Evolutionary conservation across 2,888 invertebrate species (phyloP), one percentile per base, ranked within the genome.

Genomic region (Volucella bombylans): DNA sequence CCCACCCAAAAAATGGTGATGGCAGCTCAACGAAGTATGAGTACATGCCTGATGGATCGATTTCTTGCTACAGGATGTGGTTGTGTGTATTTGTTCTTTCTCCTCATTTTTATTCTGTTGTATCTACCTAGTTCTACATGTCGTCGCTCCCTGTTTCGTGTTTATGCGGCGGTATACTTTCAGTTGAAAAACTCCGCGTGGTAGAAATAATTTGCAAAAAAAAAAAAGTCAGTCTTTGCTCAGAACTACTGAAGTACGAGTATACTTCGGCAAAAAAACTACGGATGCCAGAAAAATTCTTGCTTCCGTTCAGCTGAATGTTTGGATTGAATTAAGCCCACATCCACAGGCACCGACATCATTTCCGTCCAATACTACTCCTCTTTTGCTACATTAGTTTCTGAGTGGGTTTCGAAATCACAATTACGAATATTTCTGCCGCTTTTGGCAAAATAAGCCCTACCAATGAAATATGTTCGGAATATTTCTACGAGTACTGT

Each of bases 301-400:
- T 64, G 77, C 54, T 77, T 80, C 80, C 81, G 77, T 80, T 71
- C 67, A 77, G 64, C 72, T 72, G 71, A 50, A 81, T 85, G 76
- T 85, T 81, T 85, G 81, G 71, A 81, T 81, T 85, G 81, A 77
- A 85, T 85, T 85, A 81, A 72, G 81, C 62, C 81, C 64, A 77
- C 81, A 85, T 77, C 57, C 54, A 72, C 79, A 45, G 45, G 57
- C 73, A 57, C 59, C 45, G 59, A 79, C 59, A 67, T 72, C 61
- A 65, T 79, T 65, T 78, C 64, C 59, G 61, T 41, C 68, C 14
- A 55, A 80, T 68, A 80, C 52, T 55, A 14, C 11, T 45, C 38
- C 43, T n/a, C 8, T 50, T 57, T 38, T 41, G 15, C n/a, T 54
- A 15, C 47, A 12, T 3, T 4, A 8, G 31, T 39, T 4, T 43